Evolutionary conservation across 23 tunicate genomes (phyloP).

Genomic region (Ciona savignyi): DNA sequence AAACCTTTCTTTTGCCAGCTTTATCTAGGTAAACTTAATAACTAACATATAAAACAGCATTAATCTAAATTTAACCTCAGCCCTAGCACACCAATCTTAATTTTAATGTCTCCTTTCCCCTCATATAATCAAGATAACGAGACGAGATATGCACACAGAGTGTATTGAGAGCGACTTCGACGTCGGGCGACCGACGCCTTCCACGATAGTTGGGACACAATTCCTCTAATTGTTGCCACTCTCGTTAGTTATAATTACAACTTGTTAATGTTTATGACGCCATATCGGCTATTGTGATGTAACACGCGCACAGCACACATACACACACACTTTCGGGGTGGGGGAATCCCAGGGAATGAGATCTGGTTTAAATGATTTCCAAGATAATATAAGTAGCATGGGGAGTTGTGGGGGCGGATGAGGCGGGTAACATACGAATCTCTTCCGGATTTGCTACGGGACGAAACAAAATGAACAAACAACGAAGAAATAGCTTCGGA

Average conservation of each 20-base stretch:
- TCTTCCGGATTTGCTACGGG: background rate
- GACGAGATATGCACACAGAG: too few relatives aligned
- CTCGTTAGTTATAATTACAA: background rate
- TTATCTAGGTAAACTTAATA: too few relatives aligned
- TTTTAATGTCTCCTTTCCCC: too few relatives aligned
- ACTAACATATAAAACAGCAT: too few relatives aligned
- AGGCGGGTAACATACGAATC: background rate
- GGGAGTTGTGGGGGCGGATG: background rate
- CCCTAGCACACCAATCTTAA: too few relatives aligned
- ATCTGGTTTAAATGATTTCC: conserved; percentile 1
- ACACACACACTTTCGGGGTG: background rate
- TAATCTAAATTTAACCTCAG: too few relatives aligned
- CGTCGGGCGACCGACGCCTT: too few relatives aligned
- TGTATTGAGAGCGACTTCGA: too few relatives aligned
- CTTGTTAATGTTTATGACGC: background rate
- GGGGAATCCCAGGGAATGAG: background rate
- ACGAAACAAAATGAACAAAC: background rate
- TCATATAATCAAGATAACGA: too few relatives aligned
- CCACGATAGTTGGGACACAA: too few relatives aligned
- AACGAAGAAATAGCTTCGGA: background rate
- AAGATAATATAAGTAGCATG: too few relatives aligned
- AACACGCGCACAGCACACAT: background rate
- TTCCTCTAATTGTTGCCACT: background rate
- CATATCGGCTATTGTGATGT: background rate
- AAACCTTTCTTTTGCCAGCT: too few relatives aligned